Evolutionary conservation across 1,140 invertebrate species (phyloP), one percentile per base, ranked within the genome.

Genomic region (Rhagoletis zephyria): DNA sequence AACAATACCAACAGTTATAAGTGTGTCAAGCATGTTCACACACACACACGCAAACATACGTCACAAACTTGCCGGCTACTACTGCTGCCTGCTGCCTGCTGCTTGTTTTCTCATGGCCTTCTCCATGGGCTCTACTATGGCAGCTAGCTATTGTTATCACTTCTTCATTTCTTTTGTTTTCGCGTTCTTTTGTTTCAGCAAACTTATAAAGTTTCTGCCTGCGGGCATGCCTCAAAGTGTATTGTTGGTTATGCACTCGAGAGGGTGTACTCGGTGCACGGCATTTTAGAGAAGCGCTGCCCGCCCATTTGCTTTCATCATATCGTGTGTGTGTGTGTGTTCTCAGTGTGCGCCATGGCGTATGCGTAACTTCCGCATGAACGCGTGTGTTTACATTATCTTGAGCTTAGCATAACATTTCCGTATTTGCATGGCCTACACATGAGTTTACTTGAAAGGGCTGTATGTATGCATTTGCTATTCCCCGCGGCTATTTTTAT

Each of bases 111-210:
- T 30, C 64, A 67, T 67, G 30, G 40, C 64, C 64, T 40, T 65
- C 30, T 7, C 1, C 67, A 70, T 70, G 67, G 30, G 10, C 10
- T 48, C 67, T 45, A 4, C 67, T 6, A 30, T 30, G 30, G 30
- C 9, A 45, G 67, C 67, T 70, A 45, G 67, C 67, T 70, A 70
- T 70, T 70, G 67, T 70, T 70, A 70, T 70, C 67, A 70, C 42
- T 70, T 70, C 67, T 48, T 70, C 67, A 45, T 74, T 45, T 74
- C 67, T 74, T 74, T 74, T 74, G 67, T 74, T 10, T 30, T 74
- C 67, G 67, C 40, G 40, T 48, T 48, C 67, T 74, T 74, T 74
- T 74, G 67, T 74, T 74, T 74, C 67, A 74, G 42, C 67, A 74
- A 74, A 74, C 40, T 45, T 48, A 48, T 74, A 45, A n/a, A 48